Evolutionary conservation across 2,113 vertebrate genomes (phyloP).

Genomic region (Sclerurus mexicanus): DNA sequence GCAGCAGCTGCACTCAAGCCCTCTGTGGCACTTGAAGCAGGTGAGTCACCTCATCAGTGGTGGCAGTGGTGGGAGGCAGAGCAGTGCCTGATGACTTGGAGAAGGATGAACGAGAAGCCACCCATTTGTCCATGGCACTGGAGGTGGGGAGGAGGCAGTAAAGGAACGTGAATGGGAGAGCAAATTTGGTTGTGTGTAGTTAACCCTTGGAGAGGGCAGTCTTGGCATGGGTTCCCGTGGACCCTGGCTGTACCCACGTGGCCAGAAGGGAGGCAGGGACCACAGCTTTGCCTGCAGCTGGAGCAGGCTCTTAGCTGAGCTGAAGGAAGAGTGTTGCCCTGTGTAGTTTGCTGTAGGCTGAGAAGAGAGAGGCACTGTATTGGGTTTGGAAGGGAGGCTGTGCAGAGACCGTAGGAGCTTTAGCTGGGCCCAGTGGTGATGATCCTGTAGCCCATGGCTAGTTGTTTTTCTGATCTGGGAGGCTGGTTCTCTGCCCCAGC

Average conservation of each 20-base stretch:
- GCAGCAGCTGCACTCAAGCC: slow-evolving; percentile 97
- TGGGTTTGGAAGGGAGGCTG: neutral
- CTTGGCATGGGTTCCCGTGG: neutral
- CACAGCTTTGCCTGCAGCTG: neutral
- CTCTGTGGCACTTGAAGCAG: slow-evolving; percentile 82
- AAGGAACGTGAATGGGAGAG: neutral
- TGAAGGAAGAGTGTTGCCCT: neutral
- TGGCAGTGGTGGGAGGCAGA: neutral
- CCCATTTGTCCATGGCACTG: neutral
- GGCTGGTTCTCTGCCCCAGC: neutral
- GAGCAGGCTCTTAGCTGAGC: neutral
- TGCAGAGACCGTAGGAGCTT: neutral
- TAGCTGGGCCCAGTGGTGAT: neutral
- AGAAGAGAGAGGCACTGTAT: neutral
- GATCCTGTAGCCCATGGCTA: neutral
- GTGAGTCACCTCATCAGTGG: slow-evolving; percentile 70
- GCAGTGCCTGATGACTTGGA: neutral
- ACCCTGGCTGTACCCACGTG: neutral
- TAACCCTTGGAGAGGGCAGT: neutral
- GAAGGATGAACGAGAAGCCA: neutral
- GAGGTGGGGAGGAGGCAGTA: neutral
- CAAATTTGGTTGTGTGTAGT: neutral
- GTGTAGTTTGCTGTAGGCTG: neutral
- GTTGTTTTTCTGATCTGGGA: neutral
- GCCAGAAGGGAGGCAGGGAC: neutral